phyloP scores from a whole-genome alignment of 2,888 invertebrate species.

The Nephrocerus scutellatus region DNA sequence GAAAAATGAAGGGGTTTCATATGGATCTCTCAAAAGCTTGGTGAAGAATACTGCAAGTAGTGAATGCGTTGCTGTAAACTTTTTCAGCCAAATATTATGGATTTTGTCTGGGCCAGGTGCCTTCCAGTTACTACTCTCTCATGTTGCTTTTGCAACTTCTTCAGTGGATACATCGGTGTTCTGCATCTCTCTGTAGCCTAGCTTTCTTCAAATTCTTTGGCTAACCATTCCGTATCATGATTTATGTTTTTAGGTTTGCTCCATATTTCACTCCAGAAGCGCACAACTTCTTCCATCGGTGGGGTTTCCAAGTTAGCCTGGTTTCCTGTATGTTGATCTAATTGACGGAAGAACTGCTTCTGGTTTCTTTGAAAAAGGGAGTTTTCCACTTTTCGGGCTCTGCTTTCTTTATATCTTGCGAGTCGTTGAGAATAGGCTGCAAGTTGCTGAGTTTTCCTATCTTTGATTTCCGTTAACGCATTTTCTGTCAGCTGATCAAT shows the following conservation, averaged over 20 bases:
- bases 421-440: constrained; percentile 1
- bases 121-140: too few relatives aligned
- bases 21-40: too few relatives aligned
- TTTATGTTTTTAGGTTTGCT: constrained; percentile 4
- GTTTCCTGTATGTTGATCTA: not conserved
- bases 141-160: too few relatives aligned
- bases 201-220: not conserved
- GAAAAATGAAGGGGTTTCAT: too few relatives aligned
- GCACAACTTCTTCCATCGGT: not conserved
- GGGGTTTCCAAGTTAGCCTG: not conserved
- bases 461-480: constrained; percentile 1
- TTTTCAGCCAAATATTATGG: too few relatives aligned
- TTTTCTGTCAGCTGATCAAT: too few relatives aligned
- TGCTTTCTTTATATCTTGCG: not conserved
- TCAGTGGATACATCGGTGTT: too few relatives aligned
- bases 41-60: too few relatives aligned
- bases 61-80: too few relatives aligned
- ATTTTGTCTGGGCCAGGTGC: too few relatives aligned
- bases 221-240: not conserved
- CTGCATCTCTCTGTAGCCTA: too few relatives aligned
- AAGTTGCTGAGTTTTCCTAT: constrained; percentile 1
- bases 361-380: constrained; percentile 3
- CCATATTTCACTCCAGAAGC: constrained; percentile 2
- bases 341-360: not conserved
- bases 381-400: constrained; percentile 1